phyloP scores from a whole-genome alignment of 2,113 vertebrate genomes.

The Protomyctophum bolini region DNA sequence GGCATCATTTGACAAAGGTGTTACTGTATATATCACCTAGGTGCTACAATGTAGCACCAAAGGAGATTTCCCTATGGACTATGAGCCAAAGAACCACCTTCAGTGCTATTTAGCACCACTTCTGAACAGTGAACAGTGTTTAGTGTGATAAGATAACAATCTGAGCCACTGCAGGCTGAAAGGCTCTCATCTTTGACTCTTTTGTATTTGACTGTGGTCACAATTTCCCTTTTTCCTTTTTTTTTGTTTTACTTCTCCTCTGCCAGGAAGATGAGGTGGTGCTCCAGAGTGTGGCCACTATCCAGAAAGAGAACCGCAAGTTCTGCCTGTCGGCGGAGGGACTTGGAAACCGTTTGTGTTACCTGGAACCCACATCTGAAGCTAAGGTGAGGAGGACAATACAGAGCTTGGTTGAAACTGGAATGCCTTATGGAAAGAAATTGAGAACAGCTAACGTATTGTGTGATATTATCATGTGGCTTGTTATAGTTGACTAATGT shows the following conservation, averaged over 20 bases:
- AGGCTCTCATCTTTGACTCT: neutral
- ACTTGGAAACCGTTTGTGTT: slow-evolving; percentile 94
- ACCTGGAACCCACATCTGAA: slow-evolving; percentile 95
- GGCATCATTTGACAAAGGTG: too few relatives aligned
- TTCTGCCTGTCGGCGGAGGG: slow-evolving; percentile 96
- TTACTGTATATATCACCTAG: too few relatives aligned
- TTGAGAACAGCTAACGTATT: too few relatives aligned
- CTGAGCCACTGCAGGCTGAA: neutral
- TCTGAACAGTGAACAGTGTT: too few relatives aligned
- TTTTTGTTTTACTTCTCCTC: slow-evolving; percentile 34
- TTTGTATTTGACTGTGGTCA: slow-evolving; percentile 22
- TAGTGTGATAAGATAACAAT: neutral
- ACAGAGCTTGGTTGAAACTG: neutral
- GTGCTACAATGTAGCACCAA: too few relatives aligned
- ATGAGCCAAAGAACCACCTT: too few relatives aligned
- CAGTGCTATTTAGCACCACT: too few relatives aligned
- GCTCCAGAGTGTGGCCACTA: slow-evolving; percentile 89
- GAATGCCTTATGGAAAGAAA: too few relatives aligned
- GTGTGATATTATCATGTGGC: too few relatives aligned
- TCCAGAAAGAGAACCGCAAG: slow-evolving; percentile 95
- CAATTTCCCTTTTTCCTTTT: neutral
- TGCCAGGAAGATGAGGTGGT: slow-evolving; percentile 97
- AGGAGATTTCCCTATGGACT: too few relatives aligned
- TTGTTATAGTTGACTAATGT: too few relatives aligned
- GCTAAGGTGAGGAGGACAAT: slow-evolving; percentile 88